phyloP scores from a whole-genome alignment of 2,113 vertebrate species.

The Choloepus hoffmanni region DNA sequence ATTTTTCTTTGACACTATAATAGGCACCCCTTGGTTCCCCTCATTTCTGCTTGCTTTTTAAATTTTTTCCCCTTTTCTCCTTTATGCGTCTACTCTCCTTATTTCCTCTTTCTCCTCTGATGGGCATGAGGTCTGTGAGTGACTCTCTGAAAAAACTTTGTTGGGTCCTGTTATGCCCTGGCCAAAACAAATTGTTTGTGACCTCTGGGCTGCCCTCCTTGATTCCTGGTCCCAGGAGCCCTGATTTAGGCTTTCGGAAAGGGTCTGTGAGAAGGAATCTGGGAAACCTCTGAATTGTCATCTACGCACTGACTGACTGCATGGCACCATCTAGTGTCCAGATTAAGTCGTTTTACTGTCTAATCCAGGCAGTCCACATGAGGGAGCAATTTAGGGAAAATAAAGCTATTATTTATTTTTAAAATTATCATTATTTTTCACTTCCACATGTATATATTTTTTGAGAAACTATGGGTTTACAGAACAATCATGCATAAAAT shows the following conservation, averaged over 20 bases:
- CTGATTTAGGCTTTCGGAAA: not conserved
- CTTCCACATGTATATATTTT: no score
- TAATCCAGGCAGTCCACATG: not conserved
- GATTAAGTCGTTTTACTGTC: not conserved
- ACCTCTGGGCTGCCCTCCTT: not conserved
- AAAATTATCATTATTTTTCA: not conserved
- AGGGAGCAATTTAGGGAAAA: not conserved
- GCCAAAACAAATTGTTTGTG: not conserved
- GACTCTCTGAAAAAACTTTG: not conserved
- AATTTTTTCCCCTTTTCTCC: not conserved
- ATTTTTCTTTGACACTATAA: not conserved
- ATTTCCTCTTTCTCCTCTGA: not conserved
- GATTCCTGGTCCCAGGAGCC: not conserved
- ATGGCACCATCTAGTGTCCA: constrained; percentile 62
- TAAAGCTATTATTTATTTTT: not conserved
- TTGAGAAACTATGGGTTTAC: no score
- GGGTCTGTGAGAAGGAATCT: not conserved
- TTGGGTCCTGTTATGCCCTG: not conserved
- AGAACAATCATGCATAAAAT: no score
- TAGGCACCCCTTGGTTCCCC: not conserved
- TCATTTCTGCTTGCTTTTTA: not conserved
- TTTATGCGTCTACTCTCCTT: not conserved
- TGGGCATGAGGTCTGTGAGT: not conserved
- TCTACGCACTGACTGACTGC: not conserved
- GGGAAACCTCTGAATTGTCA: not conserved